Evolutionary conservation across 2,888 invertebrate species (phyloP), one percentile per base, ranked within the genome.

Genomic region (Acanthosepion lycidas): DNA sequence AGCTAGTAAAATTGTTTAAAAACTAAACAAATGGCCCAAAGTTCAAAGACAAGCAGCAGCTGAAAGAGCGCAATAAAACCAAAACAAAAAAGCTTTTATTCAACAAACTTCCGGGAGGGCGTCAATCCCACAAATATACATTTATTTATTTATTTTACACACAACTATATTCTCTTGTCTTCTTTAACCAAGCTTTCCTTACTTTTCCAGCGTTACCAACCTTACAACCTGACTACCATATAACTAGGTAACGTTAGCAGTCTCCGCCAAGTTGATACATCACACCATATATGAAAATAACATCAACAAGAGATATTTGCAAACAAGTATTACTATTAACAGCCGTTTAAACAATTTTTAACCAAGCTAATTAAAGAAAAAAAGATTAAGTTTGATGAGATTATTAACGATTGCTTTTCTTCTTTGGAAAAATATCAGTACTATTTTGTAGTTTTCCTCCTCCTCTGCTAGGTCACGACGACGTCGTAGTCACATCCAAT

Each of bases 1-100:
- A 6, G 59, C 6, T 26, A 23, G 59, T 6, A 59, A 23, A 23
- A 55, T 20, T 55, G 55, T 55, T 18, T 18, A 59, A 59, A 59
- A 23, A 20, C 59, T 59, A 23, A 59, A 59, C 23, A 59, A 59
- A 23, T 59, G 59, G 59, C 20, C 59, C 6, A 59, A 59, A 59
- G 59, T 1, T 42, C 42, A 42, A 59, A 20, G 59, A 59, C 59
- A 59, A 6, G 23, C 59, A 59, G 59, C 59, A 59, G 59, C 23
- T 20, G 23, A 59, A 23, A 20, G 20, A 59, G 20, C 0, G 23
- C 59, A 59, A 59, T 18, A 55, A 59, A 59, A 23, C 20, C 78
- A n/a, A n/a, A 78, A 78, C 78, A 78, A 78, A 78, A 78, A 78
- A 78, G 78, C 78, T 78, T 78, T 78, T 78, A 78, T 59, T 59